Base-by-base conservation (phyloP, 2,888 invertebrate genomes). In the Drosophila atroscutellata region DNA sequence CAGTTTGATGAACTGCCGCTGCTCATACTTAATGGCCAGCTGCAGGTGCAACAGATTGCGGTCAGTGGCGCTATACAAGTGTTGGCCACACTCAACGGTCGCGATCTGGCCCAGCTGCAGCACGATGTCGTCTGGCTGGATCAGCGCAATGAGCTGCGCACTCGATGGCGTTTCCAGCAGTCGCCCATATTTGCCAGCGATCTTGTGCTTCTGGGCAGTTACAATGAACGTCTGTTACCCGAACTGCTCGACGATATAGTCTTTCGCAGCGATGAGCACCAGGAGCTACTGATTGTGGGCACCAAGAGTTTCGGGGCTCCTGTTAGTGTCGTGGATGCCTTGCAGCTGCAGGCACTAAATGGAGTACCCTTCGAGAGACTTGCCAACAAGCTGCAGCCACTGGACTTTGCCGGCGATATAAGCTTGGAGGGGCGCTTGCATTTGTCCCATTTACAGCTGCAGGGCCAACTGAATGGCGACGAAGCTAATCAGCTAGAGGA, bases 11-110 rank as follows among this genome's bases (percentile, higher is more conserved):
- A 92, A 75, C 58, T 91, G 90, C 81, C 91, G 37, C 63, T 86
- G 78, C 76, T 92, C 73, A 90, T 94, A 34, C 79, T 92, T 9
- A 80, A 89, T 28, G 94, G 94, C 2, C 91, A 93, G 60, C 81
- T 94, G 9, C 83, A 89, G 56, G 91, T 94, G n/a, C 93, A 93
- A 47, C 91, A 92, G 24, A 81, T 94, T 11, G 81, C 88, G 8
- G 82, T 94, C 8, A 84, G 89, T 13, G 92, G 91, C 2, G 82
- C 86, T 26, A 83, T 93, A 1, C 81, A 87, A 37, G 51, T 81
- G 20, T 54, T 82, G 0, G 66, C 81, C 3, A 66, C 69, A 11
- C 67, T 93, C 0, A 92, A 93, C 61, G 88, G 77, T 0, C 68
- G 77, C 0, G 51, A 82, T 24, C 79, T 92, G n/a, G 80, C 80